Conservation (phyloP, 2,113 vertebrate genomes). For the Entosphenus tridentatus region DNA sequence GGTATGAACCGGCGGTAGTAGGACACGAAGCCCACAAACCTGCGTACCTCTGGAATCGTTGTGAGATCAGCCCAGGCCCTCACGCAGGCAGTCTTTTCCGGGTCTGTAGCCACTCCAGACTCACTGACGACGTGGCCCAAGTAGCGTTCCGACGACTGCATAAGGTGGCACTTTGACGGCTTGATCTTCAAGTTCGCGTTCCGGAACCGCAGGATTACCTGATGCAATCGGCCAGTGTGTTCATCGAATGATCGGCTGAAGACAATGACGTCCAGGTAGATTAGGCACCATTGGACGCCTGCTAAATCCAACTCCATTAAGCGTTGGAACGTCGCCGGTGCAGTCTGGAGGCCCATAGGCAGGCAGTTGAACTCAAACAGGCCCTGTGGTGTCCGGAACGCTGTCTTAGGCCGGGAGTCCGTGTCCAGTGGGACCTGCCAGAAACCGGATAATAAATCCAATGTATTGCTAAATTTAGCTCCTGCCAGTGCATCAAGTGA, state of each 20-base stretch:
- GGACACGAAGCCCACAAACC: conserved; percentile 1
- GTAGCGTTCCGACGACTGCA: neutral
- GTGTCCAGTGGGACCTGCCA: neutral
- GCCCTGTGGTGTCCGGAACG: neutral
- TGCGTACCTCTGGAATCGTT: neutral
- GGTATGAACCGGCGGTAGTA: too few relatives aligned
- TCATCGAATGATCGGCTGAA: neutral
- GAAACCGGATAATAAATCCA: neutral
- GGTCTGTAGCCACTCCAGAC: neutral
- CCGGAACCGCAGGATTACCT: neutral
- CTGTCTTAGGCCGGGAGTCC: neutral
- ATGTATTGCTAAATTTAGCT: neutral
- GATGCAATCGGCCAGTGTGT: neutral
- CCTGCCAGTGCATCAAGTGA: neutral
- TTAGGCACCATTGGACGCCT: neutral
- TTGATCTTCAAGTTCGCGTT: neutral
- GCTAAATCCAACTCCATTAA: neutral
- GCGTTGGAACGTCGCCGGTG: conserved; percentile 5
- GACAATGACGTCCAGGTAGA: conserved; percentile 6
- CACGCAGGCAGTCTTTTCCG: neutral
- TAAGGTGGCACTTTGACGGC: neutral
- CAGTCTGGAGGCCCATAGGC: conserved; percentile 4
- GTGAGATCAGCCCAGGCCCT: neutral
- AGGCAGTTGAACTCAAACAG: conserved; percentile 1
- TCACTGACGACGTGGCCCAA: neutral